Evolutionary conservation across 2,888 invertebrate species (phyloP), one percentile per base, ranked within the genome.

Genomic region (Orthosia gothica): DNA sequence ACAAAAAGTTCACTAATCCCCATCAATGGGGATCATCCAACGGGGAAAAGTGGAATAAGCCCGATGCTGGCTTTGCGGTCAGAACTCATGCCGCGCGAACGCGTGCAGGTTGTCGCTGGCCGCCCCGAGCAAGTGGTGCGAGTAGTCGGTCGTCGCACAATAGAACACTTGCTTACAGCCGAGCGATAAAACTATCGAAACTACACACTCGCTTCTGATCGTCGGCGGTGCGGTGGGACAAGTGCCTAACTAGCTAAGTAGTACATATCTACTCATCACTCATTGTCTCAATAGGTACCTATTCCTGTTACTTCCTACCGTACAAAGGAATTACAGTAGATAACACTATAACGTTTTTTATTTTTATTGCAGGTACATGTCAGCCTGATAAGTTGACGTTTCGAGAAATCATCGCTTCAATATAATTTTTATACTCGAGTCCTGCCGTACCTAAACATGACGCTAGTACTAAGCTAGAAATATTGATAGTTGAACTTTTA

Each of bases 281-380:
- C n/a, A 16, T 47, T n/a, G 23, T 58, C 40, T 68, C 49, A 55
- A 62, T 66, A 40, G 40, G 9, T 40, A 65, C 16, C 20, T 54
- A 49, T 69, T 55, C 16, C 54, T 55, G 11, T 11, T 2, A 58
- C 18, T 16, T 67, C 55, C 45, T 70, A n/a, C 45, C 11, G 55
- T 52, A n/a, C 3, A 73, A 50, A 52, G 20, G 13, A 55, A 73
- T n/a, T 67, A 40, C 32, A 74, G 74, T 64, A 58, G 54, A 65
- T 74, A 65, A 65, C 57, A 59, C 45, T 76, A 61, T 64, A 75
- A 62, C 11, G 47, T 23, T 68, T 81, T 67, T 76, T 82, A 63
- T 79, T 77, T 88, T 86, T 65, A 64, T 89, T 88, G 32, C 89
- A 89, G 89, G 89, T 89, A 88, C 87, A 88, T 89, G 89, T 70